phyloP scores from a whole-genome alignment of 2,888 invertebrate genomes.

The Asteroscopus sphinx region DNA sequence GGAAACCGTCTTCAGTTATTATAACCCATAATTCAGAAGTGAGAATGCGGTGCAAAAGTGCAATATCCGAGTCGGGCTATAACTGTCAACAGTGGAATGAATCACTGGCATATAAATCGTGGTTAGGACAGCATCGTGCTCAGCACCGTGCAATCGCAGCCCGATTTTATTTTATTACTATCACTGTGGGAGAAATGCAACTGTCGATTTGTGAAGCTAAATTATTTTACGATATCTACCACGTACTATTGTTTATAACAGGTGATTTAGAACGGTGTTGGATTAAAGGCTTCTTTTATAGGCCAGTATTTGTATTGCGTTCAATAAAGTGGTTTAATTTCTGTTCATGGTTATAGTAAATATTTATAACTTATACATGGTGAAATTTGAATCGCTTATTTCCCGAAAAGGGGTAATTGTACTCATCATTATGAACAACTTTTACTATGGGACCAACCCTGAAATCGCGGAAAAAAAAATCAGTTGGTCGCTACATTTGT shows the following conservation, averaged over 20 bases:
- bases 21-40: constrained; percentile 80
- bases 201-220: constrained; percentile 78
- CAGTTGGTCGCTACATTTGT: too few species aligned
- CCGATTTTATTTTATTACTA: constrained; percentile 82
- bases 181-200: constrained; percentile 70
- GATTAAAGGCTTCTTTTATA: constrained; percentile 37
- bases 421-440: too few species aligned
- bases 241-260: constrained; percentile 61
- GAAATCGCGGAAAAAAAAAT: too few species aligned
- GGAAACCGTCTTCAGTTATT: constrained; percentile 75
- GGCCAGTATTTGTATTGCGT: constrained; percentile 14
- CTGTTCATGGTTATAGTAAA: constrained; percentile 9
- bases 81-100: constrained; percentile 86
- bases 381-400: too few species aligned
- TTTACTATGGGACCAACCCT: too few species aligned
- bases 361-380: constrained; percentile 2
- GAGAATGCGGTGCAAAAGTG: constrained; percentile 84
- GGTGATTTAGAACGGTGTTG: constrained; percentile 52
- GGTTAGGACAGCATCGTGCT: constrained; percentile 76
- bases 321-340: constrained; percentile 9
- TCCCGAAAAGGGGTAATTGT: too few species aligned
- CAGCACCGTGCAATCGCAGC: constrained; percentile 70
- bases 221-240: constrained; percentile 74
- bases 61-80: constrained; percentile 85
- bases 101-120: constrained; percentile 86